Conservation (phyloP, 1,140 invertebrate species). For the Ceratosolen fusciceps region DNA sequence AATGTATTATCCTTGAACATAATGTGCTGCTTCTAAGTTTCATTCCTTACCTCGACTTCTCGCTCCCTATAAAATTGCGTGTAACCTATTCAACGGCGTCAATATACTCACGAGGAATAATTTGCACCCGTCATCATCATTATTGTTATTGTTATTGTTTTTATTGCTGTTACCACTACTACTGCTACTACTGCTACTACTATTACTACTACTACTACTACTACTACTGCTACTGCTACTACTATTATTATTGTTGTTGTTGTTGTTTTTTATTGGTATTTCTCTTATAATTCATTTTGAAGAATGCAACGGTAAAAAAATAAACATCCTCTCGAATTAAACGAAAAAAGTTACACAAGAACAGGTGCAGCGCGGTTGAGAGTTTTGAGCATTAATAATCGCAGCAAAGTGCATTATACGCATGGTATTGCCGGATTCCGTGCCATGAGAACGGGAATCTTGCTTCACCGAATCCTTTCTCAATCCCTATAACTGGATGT, state of each 20-base stretch:
- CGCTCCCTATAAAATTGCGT: slow-evolving; percentile 22
- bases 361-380: background rate
- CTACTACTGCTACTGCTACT: no score
- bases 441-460: no score
- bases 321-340: slow-evolving; percentile 61
- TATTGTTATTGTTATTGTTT: no score
- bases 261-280: background rate
- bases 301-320: slow-evolving; percentile 68
- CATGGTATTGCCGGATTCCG: no score
- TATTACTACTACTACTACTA: no score
- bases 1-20: slow-evolving; percentile 26
- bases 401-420: background rate
- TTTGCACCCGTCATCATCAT: no score
- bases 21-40: slow-evolving; percentile 12
- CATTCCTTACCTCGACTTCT: slow-evolving; percentile 12
- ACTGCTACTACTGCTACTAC: no score
- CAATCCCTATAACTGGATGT: no score
- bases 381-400: background rate
- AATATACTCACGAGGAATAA: background rate
- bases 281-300: slow-evolving; percentile 17
- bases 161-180: no score
- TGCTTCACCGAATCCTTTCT: background rate
- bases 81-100: slow-evolving; percentile 20
- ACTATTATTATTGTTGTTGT: background rate
- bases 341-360: background rate